Evolutionary conservation across 2,797 vertebrate species (phyloP).

Genomic region (Furcifer pardalis): DNA sequence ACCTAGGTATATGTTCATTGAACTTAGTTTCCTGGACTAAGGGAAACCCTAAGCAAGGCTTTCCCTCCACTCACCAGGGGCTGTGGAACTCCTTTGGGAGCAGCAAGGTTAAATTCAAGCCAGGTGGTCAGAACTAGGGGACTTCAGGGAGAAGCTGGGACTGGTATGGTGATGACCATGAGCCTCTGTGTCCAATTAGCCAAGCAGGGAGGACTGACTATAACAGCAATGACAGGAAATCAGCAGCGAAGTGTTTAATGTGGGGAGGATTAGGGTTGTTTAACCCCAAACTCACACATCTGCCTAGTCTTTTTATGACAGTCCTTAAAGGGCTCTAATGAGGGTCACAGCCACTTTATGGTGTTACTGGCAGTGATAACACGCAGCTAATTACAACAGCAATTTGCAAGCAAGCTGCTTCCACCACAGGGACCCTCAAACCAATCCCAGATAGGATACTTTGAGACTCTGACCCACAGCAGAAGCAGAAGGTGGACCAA

Average conservation of each 20-base stretch:
- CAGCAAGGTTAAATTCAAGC: too few relatives aligned
- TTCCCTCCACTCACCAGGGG: background rate
- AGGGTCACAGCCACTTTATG: conserved; percentile 72
- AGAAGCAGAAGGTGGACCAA: background rate
- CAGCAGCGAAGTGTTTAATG: conserved; percentile 55
- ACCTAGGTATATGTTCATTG: background rate
- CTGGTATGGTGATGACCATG: background rate
- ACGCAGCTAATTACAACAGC: conserved; percentile 66
- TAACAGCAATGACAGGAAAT: background rate
- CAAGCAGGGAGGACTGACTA: background rate
- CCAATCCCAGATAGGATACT: background rate
- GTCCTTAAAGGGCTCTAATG: conserved; percentile 73
- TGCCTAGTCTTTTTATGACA: conserved; percentile 57
- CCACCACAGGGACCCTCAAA: background rate
- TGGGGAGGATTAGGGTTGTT: conserved; percentile 53
- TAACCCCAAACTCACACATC: conserved; percentile 28
- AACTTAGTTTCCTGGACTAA: background rate
- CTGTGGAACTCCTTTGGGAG: background rate
- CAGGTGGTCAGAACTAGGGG: background rate
- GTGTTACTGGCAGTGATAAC: conserved; percentile 65
- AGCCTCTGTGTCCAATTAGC: conserved; percentile 4
- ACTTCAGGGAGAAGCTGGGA: too few relatives aligned
- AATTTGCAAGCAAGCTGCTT: conserved; percentile 62
- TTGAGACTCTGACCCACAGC: background rate
- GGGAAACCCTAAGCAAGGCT: background rate